phyloP scores from a whole-genome alignment of 2,113 vertebrate species.

The Tyrannus savana region DNA sequence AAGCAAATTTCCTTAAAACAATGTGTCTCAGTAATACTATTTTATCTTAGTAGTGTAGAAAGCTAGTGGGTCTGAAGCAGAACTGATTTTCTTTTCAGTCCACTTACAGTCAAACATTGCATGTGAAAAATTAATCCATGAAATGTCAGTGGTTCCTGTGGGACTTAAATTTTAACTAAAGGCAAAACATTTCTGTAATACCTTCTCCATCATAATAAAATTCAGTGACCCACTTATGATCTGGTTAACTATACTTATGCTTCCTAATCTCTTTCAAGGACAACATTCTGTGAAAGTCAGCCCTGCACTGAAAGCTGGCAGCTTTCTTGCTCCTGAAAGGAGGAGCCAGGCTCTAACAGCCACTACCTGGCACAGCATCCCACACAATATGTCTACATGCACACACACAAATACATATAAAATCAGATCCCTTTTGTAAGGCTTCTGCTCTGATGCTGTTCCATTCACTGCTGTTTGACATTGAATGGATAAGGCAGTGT shows the following conservation, averaged over 20 bases:
- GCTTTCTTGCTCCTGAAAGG: not conserved
- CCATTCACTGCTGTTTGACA: not conserved
- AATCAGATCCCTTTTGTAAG: not conserved
- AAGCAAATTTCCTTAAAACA: not conserved
- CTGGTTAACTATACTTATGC: not conserved
- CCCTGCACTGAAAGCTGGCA: not conserved
- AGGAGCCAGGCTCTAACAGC: not conserved
- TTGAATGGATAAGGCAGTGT: not conserved
- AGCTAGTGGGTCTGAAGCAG: not conserved
- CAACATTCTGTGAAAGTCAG: not conserved
- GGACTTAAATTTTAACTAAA: not conserved
- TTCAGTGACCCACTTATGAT: not conserved
- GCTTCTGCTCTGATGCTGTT: not conserved
- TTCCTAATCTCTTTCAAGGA: slow-evolving; percentile 25
- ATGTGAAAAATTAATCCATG: not conserved
- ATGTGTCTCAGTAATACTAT: not conserved
- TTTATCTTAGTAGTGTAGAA: not conserved
- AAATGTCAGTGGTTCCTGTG: not conserved
- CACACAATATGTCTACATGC: accelerated
- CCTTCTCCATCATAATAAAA: not conserved
- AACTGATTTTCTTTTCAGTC: not conserved
- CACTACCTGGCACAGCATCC: not conserved
- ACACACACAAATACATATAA: not conserved
- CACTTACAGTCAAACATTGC: not conserved
- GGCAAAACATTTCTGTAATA: not conserved